Evolutionary conservation across 37 sponge, comb jelly and placozoan genomes (phyloP).

Genomic region (Cliona cf. orientalis): DNA sequence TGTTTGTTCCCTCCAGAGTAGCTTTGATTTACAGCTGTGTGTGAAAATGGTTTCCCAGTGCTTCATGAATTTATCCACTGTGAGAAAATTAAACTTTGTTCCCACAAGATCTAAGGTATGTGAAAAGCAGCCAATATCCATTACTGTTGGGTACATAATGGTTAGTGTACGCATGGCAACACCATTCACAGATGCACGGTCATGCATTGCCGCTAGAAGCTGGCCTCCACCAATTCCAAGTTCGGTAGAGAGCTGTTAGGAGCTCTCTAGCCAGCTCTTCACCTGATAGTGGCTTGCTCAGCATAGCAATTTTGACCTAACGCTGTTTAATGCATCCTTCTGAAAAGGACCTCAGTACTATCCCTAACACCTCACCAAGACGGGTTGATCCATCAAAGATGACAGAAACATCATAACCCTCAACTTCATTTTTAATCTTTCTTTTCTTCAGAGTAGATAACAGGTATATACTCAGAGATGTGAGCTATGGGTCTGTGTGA

Average conservation of each 20-base stretch:
- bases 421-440: conserved; percentile 33
- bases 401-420: conserved; percentile 42
- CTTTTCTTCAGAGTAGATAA: conserved; percentile 7
- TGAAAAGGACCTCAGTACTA: conserved; percentile 32
- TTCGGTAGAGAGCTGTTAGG: conserved; percentile 1
- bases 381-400: conserved; percentile 63
- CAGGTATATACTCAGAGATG: conserved; percentile 17
- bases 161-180: conserved; percentile 18
- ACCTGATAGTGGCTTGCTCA: conserved; percentile 4
- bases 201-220: conserved; percentile 9
- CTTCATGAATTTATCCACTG: conserved; percentile 30
- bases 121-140: conserved; percentile 5
- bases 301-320: conserved; percentile 22
- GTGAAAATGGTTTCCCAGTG: conserved; percentile 29
- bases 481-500: conserved; percentile 19
- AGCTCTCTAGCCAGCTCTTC: neutral
- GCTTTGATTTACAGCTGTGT: conserved; percentile 22
- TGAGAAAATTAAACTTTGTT: conserved; percentile 3
- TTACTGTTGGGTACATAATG: conserved; percentile 5
- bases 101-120: conserved; percentile 28
- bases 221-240: neutral
- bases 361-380: conserved; percentile 50
- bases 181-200: conserved; percentile 7
- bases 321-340: conserved; percentile 38
- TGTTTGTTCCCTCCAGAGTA: conserved; percentile 25